Evolutionary conservation across 2,888 invertebrate species (phyloP), one percentile per base, ranked within the genome.

Genomic region (Pinctada fucata): DNA sequence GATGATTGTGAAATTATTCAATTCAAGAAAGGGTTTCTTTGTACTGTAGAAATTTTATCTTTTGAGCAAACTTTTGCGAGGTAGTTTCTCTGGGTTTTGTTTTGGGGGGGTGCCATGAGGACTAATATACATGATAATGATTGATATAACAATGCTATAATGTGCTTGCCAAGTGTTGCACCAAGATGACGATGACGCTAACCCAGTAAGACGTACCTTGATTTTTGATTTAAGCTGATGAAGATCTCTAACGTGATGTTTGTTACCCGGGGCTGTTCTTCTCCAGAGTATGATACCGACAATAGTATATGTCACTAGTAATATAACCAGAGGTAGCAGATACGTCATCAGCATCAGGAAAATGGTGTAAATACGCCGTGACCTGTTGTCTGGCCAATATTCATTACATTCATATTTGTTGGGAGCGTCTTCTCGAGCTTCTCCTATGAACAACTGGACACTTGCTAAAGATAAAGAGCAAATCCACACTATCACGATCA

Each of bases 191-290:
- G 31, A 31, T 31, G 31, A 31, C 31, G 31, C 31, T 31, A 31
- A 31, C 31, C 31, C 31, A 31, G 31, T 31, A 31, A 49, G 3
- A 80, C 84, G 78, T 83, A 93, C 93, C 92, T 93, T 93, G 66
- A 91, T 90, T 83, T 93, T 93, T 8, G 93, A 84, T 83, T 85
- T 82, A 8, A 93, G 88, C 80, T 93, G 93, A 3, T 91, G 90
- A 45, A 88, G 87, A 84, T 94, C 93, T 64, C 94, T 84, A 48
- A 86, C 86, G 5, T 90, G 88, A 77, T 94, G 92, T 0, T 93
- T 93, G 80, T 93, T 93, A 10, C 93, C 93, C 0, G 93, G 93
- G 0, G 92, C 88, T 3, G 91, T 91, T 66, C 93, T 87, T 66
- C 91, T 86, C 92, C 93, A 93, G 82, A 93, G 88, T 78, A 92